Conservation (phyloP, 2,113 vertebrate species). For the Pandion haliaetus region DNA sequence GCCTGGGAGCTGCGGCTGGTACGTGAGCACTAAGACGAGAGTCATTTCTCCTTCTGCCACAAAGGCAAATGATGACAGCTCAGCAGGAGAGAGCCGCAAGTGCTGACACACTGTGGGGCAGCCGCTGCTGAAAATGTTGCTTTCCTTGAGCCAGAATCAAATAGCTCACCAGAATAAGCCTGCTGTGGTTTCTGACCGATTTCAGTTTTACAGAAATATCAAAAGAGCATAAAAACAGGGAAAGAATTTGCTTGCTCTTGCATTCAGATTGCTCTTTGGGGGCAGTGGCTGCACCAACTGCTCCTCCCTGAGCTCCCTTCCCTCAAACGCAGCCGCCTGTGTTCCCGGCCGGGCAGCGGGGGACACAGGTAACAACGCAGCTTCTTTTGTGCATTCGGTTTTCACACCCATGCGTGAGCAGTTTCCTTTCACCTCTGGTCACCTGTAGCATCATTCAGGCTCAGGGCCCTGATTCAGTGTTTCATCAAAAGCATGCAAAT, state of each 20-base stretch:
- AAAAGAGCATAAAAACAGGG: background rate
- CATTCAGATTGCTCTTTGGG: background rate
- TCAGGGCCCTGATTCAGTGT: background rate
- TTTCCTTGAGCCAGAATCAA: background rate
- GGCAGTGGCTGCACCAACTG: background rate
- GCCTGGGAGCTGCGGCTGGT: background rate
- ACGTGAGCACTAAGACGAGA: background rate
- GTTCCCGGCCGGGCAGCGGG: rapidly evolving
- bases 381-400: background rate
- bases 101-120: background rate
- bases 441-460: background rate
- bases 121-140: background rate
- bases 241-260: background rate
- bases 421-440: background rate
- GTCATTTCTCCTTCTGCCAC: background rate
- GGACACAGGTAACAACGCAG: background rate
- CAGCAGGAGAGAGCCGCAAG: background rate
- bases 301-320: background rate
- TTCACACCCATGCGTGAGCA: background rate
- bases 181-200: background rate
- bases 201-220: background rate
- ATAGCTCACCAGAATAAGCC: background rate
- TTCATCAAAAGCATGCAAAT: background rate
- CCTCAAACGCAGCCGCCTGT: rapidly evolving
- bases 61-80: background rate